Conservation (phyloP, 2,888 invertebrate species). For the Hypselothyrea guttata region DNA sequence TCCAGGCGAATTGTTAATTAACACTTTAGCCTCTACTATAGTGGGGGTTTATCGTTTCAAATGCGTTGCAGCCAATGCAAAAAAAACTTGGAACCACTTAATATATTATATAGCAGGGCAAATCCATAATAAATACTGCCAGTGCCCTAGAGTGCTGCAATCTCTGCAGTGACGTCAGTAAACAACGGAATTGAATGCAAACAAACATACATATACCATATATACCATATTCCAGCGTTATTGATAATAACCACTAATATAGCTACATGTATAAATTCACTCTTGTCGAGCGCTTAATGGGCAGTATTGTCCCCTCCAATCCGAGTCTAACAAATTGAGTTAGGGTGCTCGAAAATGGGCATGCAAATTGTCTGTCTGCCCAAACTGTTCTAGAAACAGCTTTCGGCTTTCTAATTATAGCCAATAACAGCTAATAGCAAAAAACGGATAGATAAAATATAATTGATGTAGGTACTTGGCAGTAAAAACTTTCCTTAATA, state of each 20-base stretch:
- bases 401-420: constrained; percentile 10
- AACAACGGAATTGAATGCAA: background rate
- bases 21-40: constrained; percentile 27
- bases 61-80: too few relatives aligned
- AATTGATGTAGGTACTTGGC: constrained; percentile 19
- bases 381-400: constrained; percentile 3
- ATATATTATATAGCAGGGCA: constrained; percentile 27
- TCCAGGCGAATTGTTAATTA: constrained; percentile 35
- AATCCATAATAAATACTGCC: constrained; percentile 33
- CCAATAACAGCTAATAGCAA: constrained; percentile 6
- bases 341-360: too few relatives aligned
- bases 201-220: background rate
- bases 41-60: constrained; percentile 11
- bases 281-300: too few relatives aligned
- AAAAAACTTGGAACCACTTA: constrained; percentile 28
- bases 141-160: constrained; percentile 6
- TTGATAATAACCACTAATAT: too few relatives aligned
- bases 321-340: too few relatives aligned
- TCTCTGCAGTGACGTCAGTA: constrained; percentile 3
- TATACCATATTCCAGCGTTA: too few relatives aligned
- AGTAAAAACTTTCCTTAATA: constrained; percentile 24
- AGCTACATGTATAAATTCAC: too few relatives aligned
- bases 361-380: background rate
- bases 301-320: background rate
- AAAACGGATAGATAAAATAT: constrained; percentile 9